Percentiles rank a stretch among this genome's conserved stretches.
phyloP scores from a whole-genome alignment of 2,113 vertebrate genomes.

The Dromas ardeola region DNA sequence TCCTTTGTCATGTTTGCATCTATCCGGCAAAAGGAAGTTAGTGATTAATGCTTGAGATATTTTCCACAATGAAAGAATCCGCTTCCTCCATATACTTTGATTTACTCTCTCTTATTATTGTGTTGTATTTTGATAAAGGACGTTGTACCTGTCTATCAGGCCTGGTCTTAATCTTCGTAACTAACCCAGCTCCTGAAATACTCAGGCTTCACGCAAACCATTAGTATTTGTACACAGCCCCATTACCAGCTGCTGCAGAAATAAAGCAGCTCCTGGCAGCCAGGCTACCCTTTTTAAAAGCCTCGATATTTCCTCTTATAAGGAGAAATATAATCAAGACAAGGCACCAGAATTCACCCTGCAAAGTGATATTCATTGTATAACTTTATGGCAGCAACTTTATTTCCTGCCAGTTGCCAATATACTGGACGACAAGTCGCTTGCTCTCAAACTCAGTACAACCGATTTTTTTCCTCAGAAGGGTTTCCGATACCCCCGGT shows the following conservation, averaged over 20 bases:
- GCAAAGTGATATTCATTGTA: not conserved
- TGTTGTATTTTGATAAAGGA: conserved; percentile 1
- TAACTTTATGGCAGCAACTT: not conserved
- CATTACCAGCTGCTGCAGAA: not conserved
- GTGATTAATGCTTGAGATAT: not conserved
- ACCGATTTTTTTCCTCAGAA: not conserved
- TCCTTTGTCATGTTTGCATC: not conserved
- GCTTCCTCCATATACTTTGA: not conserved
- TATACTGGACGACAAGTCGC: not conserved
- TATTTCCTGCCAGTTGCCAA: not conserved
- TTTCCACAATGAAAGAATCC: not conserved
- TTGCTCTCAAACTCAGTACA: not conserved
- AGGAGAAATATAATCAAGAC: not conserved
- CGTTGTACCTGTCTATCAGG: not conserved
- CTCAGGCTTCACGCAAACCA: not conserved
- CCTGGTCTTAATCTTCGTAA: not conserved
- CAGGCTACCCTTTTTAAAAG: not conserved
- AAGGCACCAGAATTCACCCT: not conserved
- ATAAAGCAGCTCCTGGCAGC: not conserved
- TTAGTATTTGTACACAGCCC: not conserved
- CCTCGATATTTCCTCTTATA: not conserved
- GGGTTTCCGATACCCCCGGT: not conserved
- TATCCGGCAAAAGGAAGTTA: not conserved
- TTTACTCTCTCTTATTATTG: not conserved
- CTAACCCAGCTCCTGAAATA: not conserved